Evolutionary conservation across 92 coral and sea anemone genomes (phyloP), one percentile per base, ranked within the genome.

Genomic region (Palythoa grandiflora): DNA sequence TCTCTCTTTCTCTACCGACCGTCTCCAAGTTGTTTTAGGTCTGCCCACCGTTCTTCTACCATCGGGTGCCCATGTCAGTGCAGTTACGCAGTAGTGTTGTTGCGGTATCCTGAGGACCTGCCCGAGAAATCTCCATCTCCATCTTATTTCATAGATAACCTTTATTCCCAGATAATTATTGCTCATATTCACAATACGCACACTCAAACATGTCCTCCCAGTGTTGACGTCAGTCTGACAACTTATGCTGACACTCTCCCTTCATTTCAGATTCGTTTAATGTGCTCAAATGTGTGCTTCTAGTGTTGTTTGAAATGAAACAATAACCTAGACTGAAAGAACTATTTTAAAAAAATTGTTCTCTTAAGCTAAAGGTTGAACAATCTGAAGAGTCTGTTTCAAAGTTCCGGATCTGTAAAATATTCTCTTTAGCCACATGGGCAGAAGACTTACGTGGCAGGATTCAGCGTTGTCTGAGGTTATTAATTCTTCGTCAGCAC

Each of bases 341-440:
- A 14, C 68, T 60, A 6, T 60, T 60, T 1, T 60, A 13, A 13
- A 60, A 35, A 60, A 60, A 17, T 14, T 16, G 68, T 16, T 60
- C 68, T 60, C 68, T 15, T 55, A 60, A 70, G 11, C 40, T 66
- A 66, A 66, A 28, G 38, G 72, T 66, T 28, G 35, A 66, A 19
- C 38, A 1, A 12, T 57, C 63, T 57, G 0, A 57, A 57, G 63
- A 57, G 63, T 57, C 63, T 57, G 15, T 7, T 57, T 66, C 72
- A 66, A 66, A 2, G 72, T 66, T 66, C 72, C 6, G 72, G 72
- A 66, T 66, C 72, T 66, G 37, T n/a, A 3, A 15, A 66, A 66
- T 66, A 19, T 66, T 66, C 72, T 66, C 72, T 66, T 66, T 66
- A 66, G 72, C 72, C 36, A 66, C 72, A n/a, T n/a, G n/a, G n/a